Percentiles rank a stretch among this genome's conserved stretches.
These are phyloP conservation scores for Rhogogaster chlorosoma DNA, from an alignment of 2,888 invertebrate genomes.

Conservation along the genomic window DNA sequence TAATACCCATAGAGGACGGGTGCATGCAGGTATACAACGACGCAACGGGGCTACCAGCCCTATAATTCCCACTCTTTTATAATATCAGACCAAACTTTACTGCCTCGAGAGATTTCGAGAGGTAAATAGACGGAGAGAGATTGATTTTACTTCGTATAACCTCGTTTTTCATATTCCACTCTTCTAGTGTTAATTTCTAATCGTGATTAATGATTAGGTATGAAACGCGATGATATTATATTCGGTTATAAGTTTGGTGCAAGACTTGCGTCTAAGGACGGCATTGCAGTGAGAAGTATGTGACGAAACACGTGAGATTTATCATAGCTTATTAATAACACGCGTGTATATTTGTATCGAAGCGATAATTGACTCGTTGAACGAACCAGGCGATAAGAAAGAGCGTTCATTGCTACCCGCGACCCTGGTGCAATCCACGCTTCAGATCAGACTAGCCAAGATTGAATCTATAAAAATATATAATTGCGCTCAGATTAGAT, in stretches of 20 bases:
- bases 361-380: background rate
- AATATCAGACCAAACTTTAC: background rate
- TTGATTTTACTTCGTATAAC: background rate
- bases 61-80: slow-evolving; percentile 22
- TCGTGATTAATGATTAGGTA: too few relatives aligned
- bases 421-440: background rate
- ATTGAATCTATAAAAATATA: slow-evolving; percentile 30
- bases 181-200: background rate
- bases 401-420: background rate
- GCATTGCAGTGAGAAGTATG: background rate
- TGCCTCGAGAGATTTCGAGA: background rate
- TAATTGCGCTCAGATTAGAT: slow-evolving; percentile 32
- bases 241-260: too few relatives aligned
- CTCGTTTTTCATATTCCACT: background rate
- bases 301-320: background rate
- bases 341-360: background rate
- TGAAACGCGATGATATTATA: too few relatives aligned
- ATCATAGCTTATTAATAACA: background rate
- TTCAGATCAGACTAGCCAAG: background rate
- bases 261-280: background rate
- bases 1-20: background rate
- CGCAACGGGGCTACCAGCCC: background rate
- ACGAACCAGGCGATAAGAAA: background rate
- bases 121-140: background rate
- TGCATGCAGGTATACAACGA: background rate